phyloP scores from a whole-genome alignment of 2,888 invertebrate species.

The Apodemia hepburni region DNA sequence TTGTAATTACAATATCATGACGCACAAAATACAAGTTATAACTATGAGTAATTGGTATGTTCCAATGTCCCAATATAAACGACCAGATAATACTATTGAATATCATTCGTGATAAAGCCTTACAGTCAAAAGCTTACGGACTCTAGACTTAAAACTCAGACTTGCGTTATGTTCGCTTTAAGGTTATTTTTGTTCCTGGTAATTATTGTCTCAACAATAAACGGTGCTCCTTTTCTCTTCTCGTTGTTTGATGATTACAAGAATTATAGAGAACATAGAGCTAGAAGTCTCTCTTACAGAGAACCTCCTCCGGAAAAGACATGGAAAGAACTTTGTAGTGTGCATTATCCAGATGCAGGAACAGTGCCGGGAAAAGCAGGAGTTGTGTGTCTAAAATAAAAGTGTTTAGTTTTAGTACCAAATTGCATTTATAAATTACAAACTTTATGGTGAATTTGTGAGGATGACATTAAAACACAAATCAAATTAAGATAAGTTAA shows the following conservation, averaged over 20 bases:
- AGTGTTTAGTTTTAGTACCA: background rate
- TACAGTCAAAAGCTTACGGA: conserved; percentile 7
- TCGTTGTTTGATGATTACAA: conserved; percentile 4
- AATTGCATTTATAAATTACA: no score
- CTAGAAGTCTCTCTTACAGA: background rate
- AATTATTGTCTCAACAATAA: background rate
- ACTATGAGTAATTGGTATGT: conserved; percentile 1
- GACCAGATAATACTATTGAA: background rate
- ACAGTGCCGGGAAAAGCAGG: conserved; percentile 13
- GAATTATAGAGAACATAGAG: conserved; percentile 9
- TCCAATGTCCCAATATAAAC: conserved; percentile 15
- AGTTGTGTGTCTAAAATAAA: conserved; percentile 16
- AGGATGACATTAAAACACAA: no score
- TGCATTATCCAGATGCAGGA: conserved; percentile 18
- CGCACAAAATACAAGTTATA: conserved; percentile 7
- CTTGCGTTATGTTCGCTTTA: conserved; percentile 13
- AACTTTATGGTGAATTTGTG: no score
- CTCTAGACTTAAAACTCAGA: background rate
- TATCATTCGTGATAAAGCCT: conserved; percentile 3
- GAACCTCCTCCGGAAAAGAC: conserved; percentile 15
- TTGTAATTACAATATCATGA: background rate
- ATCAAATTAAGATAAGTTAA: no score
- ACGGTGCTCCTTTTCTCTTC: conserved; percentile 11
- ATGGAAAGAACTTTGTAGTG: conserved; percentile 15
- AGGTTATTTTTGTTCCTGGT: conserved; percentile 2